Percentiles rank a stretch among this genome's conserved stretches.
Conservation (phyloP, 2,113 vertebrate species). For the Indicator maculatus region DNA sequence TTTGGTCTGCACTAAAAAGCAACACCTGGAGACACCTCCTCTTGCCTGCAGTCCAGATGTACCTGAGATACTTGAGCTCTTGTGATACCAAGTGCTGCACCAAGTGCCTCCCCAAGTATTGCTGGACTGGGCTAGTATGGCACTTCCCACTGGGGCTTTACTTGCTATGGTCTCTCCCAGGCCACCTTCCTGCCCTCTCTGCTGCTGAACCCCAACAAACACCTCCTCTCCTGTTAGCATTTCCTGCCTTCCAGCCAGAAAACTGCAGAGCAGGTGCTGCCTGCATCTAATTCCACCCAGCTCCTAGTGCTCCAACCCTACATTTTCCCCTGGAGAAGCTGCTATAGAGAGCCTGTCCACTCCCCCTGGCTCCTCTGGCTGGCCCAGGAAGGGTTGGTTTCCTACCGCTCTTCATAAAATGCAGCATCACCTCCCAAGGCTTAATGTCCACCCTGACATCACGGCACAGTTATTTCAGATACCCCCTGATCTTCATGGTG, state of each 20-base stretch:
- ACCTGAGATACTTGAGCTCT: not conserved
- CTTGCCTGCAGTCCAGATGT: not conserved
- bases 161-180: fast-evolving
- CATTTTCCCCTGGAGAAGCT: not conserved
- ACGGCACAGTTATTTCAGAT: not conserved
- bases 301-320: not conserved
- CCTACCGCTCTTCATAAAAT: not conserved
- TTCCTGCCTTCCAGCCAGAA: not conserved
- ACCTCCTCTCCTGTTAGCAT: not conserved
- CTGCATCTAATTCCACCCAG: not conserved
- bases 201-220: not conserved
- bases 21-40: not conserved
- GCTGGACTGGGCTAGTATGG: not conserved
- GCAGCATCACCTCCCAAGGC: not conserved
- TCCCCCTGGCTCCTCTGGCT: not conserved
- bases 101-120: not conserved
- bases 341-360: fast-evolving
- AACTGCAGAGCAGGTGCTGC: fast-evolving
- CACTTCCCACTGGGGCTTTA: not conserved
- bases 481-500: not conserved
- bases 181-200: not conserved
- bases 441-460: too few species aligned
- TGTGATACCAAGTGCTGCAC: not conserved
- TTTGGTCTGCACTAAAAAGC: not conserved
- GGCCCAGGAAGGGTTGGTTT: not conserved